phyloP scores from a whole-genome alignment of 2,113 vertebrate species.

The Melanerpes formicivorus region DNA sequence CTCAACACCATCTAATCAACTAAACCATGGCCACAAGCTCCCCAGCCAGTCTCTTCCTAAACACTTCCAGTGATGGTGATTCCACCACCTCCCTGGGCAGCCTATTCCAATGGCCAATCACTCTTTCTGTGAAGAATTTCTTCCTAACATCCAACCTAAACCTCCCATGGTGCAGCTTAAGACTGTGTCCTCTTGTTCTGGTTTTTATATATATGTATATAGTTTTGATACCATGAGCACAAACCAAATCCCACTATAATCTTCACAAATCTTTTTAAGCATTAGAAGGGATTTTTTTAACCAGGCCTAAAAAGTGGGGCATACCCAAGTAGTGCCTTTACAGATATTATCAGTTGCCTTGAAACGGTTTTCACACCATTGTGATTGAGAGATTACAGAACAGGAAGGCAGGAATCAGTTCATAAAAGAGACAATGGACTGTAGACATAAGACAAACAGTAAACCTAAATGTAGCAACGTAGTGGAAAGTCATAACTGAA shows the following conservation, averaged over 20 bases:
- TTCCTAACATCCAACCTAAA: no score
- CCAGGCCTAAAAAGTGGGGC: neutral
- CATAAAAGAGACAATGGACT: conserved; percentile 18
- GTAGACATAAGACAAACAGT: conserved; percentile 16
- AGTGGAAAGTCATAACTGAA: conserved; percentile 65
- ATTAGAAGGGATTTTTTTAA: conserved; percentile 7
- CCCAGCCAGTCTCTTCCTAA: no score
- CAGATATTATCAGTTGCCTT: neutral
- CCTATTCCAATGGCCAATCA: no score
- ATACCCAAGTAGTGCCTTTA: neutral
- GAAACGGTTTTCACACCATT: neutral
- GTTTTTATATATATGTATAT: no score
- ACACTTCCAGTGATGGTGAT: no score
- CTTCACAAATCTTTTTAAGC: neutral
- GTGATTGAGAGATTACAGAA: conserved; percentile 6
- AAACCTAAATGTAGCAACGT: conserved; percentile 15
- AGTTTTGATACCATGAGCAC: neutral
- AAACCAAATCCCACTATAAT: neutral
- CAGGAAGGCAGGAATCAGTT: neutral
- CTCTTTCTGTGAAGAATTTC: no score
- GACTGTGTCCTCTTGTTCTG: no score
- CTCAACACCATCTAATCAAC: no score
- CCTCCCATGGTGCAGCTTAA: no score
- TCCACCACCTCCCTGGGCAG: no score
- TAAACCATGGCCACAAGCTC: no score